Conservation (phyloP, 2,888 invertebrate species). For the Agonopterix arenella region DNA sequence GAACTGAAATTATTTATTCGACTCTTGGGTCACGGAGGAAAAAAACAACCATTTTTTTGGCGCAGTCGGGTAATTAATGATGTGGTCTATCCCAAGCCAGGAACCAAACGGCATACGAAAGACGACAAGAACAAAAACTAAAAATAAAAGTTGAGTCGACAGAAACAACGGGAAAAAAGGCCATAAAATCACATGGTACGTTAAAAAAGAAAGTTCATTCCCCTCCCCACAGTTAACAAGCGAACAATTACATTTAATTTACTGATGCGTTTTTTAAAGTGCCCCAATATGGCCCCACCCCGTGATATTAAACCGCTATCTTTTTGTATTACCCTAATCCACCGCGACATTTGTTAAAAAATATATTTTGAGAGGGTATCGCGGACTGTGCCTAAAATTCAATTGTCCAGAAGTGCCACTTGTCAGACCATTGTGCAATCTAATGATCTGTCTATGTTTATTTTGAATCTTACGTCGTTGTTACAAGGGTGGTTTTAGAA, state of each 20-base stretch:
- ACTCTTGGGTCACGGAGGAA: neutral
- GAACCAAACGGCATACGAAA: too few species aligned
- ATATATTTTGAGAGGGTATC: constrained; percentile 63
- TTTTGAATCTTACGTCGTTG: too few species aligned
- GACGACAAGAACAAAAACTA: too few species aligned
- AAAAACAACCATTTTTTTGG: neutral
- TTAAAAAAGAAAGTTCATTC: constrained; percentile 4
- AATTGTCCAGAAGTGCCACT: constrained; percentile 64
- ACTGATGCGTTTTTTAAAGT: constrained; percentile 70
- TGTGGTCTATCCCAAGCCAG: too few species aligned
- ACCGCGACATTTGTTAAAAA: constrained; percentile 74
- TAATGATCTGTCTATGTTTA: neutral
- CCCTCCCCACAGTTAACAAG: constrained; percentile 58
- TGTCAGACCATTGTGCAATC: constrained; percentile 22
- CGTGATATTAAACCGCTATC: constrained; percentile 41
- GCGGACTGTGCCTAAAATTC: constrained; percentile 55
- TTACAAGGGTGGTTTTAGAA: too few species aligned
- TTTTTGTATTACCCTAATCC: constrained; percentile 37
- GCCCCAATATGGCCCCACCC: constrained; percentile 56
- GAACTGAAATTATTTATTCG: too few species aligned
- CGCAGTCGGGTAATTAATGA: neutral
- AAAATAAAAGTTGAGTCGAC: too few species aligned
- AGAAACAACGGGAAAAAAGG: too few species aligned
- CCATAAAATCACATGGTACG: neutral
- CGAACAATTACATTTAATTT: constrained; percentile 77